Percentiles rank a stretch among this genome's conserved stretches.
Conservation (phyloP, 2,888 invertebrate genomes). For the Philereme transversata region DNA sequence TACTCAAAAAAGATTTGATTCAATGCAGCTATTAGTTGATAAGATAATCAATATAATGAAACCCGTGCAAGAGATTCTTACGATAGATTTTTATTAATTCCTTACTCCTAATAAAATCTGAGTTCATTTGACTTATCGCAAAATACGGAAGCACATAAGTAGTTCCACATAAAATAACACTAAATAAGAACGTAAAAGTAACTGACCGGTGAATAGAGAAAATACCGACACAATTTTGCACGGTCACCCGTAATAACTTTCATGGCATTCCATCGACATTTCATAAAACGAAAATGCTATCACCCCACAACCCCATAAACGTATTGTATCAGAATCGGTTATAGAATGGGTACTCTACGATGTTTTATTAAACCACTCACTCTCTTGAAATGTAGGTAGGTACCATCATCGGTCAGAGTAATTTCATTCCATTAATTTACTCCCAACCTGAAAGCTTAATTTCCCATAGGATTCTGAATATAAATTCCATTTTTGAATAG, state of each 20-base stretch:
- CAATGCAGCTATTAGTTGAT: background rate
- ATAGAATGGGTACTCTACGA: slow-evolving; percentile 43
- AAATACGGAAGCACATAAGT: slow-evolving; percentile 23
- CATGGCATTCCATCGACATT: slow-evolving; percentile 22
- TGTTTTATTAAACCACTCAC: slow-evolving; percentile 46
- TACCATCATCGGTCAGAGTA: slow-evolving; percentile 40
- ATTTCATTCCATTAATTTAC: slow-evolving; percentile 41
- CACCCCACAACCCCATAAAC: slow-evolving; percentile 41
- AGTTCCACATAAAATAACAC: slow-evolving; percentile 25
- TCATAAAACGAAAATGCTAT: slow-evolving; percentile 22
- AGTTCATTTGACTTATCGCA: slow-evolving; percentile 20
- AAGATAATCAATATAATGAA: background rate
- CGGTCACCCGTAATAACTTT: slow-evolving; percentile 22
- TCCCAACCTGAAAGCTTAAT: slow-evolving; percentile 40
- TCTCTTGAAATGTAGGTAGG: slow-evolving; percentile 35
- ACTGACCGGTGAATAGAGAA: slow-evolving; percentile 25
- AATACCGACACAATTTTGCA: slow-evolving; percentile 19
- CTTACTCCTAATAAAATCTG: slow-evolving; percentile 14
- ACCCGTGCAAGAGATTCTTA: background rate
- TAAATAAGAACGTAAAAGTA: slow-evolving; percentile 21
- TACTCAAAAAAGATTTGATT: slow-evolving; percentile 32
- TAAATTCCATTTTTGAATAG: slow-evolving; percentile 42
- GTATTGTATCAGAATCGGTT: slow-evolving; percentile 43
- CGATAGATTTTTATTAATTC: background rate
- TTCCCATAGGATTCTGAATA: slow-evolving; percentile 40